These are phyloP conservation scores for Arge pagana DNA, from an alignment of 2,888 invertebrate genomes.

Conservation along the genomic window DNA sequence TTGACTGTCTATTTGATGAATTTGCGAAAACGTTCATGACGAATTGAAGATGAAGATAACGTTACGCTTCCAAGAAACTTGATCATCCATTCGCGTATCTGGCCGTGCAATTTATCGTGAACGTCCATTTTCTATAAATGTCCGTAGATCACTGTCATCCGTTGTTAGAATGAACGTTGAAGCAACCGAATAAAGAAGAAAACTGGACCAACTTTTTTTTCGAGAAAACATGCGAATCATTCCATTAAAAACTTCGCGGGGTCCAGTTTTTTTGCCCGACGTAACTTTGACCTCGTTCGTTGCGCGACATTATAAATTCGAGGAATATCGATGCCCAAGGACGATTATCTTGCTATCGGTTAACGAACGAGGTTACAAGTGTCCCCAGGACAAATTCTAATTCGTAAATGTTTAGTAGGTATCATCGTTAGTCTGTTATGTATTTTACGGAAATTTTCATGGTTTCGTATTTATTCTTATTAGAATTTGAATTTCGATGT, in stretches of 20 bases:
- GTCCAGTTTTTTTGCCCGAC: not conserved
- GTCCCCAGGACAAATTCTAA: not conserved
- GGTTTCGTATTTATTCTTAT: slow-evolving; percentile 3
- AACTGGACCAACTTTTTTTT: not conserved
- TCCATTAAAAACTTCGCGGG: not conserved
- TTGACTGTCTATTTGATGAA: too few species aligned
- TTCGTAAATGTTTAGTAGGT: slow-evolving; percentile 2
- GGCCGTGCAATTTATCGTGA: slow-evolving; percentile 25
- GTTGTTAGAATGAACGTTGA: slow-evolving; percentile 1
- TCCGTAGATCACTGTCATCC: slow-evolving; percentile 23
- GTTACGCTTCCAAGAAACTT: not conserved
- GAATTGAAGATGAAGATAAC: slow-evolving; percentile 10
- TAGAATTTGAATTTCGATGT: slow-evolving; percentile 19
- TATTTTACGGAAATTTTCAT: slow-evolving; percentile 20
- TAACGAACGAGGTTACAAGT: not conserved
- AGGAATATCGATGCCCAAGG: not conserved
- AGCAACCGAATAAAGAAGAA: not conserved
- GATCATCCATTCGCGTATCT: not conserved
- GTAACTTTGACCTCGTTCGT: too few species aligned
- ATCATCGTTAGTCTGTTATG: slow-evolving; percentile 28
- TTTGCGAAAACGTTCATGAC: slow-evolving; percentile 17
- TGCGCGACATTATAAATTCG: not conserved
- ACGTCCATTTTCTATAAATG: slow-evolving; percentile 24
- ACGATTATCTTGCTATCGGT: not conserved
- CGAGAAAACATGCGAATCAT: too few species aligned